A percentile compares a stretch with the other conserved stretches of the same genome.
These are phyloP conservation scores for Gryon sp. DNA, from an alignment of 1,140 invertebrate genomes.

Conservation along the genomic window DNA sequence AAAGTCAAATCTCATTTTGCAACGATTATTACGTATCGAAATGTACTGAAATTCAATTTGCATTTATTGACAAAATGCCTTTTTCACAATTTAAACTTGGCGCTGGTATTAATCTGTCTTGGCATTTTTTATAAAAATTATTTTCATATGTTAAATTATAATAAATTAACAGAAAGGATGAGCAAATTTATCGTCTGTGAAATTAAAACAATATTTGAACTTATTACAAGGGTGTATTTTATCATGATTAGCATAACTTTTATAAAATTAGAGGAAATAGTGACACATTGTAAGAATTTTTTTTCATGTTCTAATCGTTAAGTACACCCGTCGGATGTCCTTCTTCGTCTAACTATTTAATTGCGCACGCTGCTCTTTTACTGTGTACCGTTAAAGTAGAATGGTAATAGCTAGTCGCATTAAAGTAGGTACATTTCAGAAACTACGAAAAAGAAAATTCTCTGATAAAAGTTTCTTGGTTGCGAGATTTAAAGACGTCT, in stretches of 20 bases:
- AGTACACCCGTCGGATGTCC: slow-evolving; percentile 43
- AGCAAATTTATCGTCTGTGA: no score
- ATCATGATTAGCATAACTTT: slow-evolving; percentile 27
- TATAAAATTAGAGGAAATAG: slow-evolving; percentile 33
- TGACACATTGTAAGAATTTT: slow-evolving; percentile 32
- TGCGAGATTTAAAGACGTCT: slow-evolving; percentile 57
- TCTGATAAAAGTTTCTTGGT: slow-evolving; percentile 58
- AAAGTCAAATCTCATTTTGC: neutral
- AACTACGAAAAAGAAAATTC: slow-evolving; percentile 51
- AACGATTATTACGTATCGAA: neutral
- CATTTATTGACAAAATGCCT: no score
- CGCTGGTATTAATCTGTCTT: no score
- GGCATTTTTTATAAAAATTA: no score
- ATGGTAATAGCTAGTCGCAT: slow-evolving; percentile 58
- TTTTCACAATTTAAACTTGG: no score
- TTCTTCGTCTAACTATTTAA: slow-evolving; percentile 56
- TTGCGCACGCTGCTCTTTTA: slow-evolving; percentile 48
- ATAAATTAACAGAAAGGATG: no score
- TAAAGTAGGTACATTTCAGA: slow-evolving; percentile 57
- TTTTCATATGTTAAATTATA: no score
- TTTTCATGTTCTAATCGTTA: slow-evolving; percentile 43
- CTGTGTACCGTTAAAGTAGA: slow-evolving; percentile 48
- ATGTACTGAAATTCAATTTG: neutral
- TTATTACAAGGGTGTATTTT: neutral
- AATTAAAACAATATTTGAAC: no score